These are phyloP conservation scores for Nudaria mundana DNA, from an alignment of 2,888 invertebrate species.

Conservation along the genomic window DNA sequence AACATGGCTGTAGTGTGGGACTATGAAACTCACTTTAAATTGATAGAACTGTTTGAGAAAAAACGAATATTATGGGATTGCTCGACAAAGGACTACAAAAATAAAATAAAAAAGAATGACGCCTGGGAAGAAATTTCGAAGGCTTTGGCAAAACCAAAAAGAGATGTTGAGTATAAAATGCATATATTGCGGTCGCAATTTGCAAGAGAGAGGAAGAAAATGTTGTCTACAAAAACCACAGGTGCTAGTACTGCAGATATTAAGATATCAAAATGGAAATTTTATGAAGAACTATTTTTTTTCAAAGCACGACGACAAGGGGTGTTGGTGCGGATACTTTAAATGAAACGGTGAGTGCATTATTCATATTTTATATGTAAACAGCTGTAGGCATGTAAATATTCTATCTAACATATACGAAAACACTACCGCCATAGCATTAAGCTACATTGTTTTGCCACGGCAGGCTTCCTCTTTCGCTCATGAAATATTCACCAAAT, in stretches of 20 bases:
- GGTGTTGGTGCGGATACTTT: conserved; percentile 24
- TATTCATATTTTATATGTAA: conserved; percentile 7
- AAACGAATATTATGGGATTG: neutral
- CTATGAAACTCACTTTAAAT: neutral
- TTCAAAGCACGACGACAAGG: conserved; percentile 22
- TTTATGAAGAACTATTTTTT: conserved; percentile 24
- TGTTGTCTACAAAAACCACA: conserved; percentile 21
- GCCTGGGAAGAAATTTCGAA: conserved; percentile 20
- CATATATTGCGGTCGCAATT: conserved; percentile 20
- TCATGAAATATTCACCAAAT: conserved; percentile 20
- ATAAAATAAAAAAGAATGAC: conserved; percentile 27
- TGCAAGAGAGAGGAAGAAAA: conserved; percentile 24
- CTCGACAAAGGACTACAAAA: conserved; percentile 5
- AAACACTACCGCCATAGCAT: conserved; percentile 3
- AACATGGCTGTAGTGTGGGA: neutral
- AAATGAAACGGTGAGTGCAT: conserved; percentile 19
- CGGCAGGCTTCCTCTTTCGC: conserved; percentile 16
- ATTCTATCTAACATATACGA: too few relatives aligned
- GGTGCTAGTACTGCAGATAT: conserved; percentile 19
- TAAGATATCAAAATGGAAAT: conserved; percentile 23
- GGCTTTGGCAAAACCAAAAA: conserved; percentile 15
- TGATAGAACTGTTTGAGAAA: neutral
- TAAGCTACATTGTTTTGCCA: conserved; percentile 14
- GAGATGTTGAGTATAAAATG: conserved; percentile 23
- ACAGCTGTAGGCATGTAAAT: too few relatives aligned